Conservation (phyloP, 2,888 invertebrate species). For the Zhengitettix transpicula region DNA sequence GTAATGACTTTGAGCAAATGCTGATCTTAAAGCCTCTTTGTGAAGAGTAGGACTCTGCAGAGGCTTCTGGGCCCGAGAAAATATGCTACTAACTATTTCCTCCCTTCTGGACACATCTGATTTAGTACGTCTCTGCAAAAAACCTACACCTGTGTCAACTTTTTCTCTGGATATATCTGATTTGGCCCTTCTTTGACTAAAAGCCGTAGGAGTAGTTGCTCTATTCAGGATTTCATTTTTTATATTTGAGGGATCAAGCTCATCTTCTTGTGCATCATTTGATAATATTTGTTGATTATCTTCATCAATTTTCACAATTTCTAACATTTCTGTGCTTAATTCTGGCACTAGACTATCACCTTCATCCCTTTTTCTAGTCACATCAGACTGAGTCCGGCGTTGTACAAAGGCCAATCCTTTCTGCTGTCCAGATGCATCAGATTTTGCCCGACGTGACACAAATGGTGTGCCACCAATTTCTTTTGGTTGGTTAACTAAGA, state of each 20-base stretch:
- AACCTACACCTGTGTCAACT: not conserved
- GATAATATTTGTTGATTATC: not conserved
- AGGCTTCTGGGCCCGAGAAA: not conserved
- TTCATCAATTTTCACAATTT: not conserved
- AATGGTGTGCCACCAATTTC: not conserved
- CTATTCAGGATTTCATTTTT: not conserved
- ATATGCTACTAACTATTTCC: not conserved
- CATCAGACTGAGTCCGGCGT: not conserved
- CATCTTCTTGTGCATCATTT: no score
- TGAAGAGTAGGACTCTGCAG: not conserved
- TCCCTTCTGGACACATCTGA: not conserved
- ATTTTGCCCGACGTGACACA: not conserved
- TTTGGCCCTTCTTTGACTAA: not conserved
- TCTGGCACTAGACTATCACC: not conserved
- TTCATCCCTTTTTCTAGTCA: not conserved
- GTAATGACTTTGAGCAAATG: not conserved
- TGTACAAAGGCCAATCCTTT: not conserved
- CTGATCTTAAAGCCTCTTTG: not conserved
- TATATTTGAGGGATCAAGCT: not conserved
- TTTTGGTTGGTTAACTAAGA: not conserved
- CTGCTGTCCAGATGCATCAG: not conserved
- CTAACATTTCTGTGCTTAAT: not conserved
- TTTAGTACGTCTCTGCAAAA: not conserved
- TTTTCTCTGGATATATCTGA: not conserved
- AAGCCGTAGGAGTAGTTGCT: not conserved